Evolutionary conservation across 1,140 invertebrate genomes (phyloP), one percentile per base, ranked within the genome.

Genomic region (Muscidifurax raptorellus): DNA sequence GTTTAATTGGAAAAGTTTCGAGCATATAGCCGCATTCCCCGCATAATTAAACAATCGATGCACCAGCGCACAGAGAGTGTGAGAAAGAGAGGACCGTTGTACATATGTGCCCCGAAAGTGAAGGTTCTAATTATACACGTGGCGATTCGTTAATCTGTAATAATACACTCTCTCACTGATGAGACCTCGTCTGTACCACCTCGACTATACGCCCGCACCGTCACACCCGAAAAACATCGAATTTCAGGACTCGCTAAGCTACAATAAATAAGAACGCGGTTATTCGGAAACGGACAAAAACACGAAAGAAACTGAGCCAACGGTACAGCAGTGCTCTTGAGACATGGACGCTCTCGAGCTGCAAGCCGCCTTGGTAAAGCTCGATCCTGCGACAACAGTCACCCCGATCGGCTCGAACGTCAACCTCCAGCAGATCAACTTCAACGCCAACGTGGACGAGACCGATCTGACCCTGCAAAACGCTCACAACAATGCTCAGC

Each of bases 351-450:
- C 92, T 27, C 84, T 93, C 75, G 90, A 92, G 84, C 87, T 92
- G 67, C 92, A 93, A 86, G 92, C 92, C 75, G 91, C 92, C 10
- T 78, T 93, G 86, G 92, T 93, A 12, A 92, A 93, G 85, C 88
- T 93, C 66, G 92, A 93, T 75, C 92, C 92, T 75, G 92, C 91
- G 13, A 93, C 92, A 18, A 93, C 92, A 76, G 92, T 92, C 28
- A 93, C 92, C 69, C 92, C 92, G 76, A 92, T 92, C 59, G 91
- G 90, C 4, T 86, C 90, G 0, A 90, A 83, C 78, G 87, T 90
- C 27, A 93, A 92, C 22, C 74, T 91, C 27, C 88, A 89, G 88
- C 90, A 72, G 28, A 90, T 91, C 40, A 85, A 90, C 7, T 88
- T 90, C 59, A 87, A 88, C 28, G 88, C 89, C 12, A 89, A 91